Conservation (phyloP, 2,113 vertebrate genomes). For the Myiagra hebetior region DNA sequence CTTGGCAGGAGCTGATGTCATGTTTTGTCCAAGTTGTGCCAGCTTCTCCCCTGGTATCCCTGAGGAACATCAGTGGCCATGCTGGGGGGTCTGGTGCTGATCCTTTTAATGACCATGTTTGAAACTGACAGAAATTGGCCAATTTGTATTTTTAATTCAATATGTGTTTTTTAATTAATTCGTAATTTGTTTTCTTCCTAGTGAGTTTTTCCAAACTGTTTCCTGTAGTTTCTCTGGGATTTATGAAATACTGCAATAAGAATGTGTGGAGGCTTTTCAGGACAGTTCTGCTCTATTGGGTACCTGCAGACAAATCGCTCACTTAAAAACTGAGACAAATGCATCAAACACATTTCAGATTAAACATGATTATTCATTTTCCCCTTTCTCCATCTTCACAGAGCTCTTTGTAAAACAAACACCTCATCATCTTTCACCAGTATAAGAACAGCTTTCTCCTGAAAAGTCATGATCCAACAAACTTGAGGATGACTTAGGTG, state of each 20-base stretch:
- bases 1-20: neutral
- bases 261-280: neutral
- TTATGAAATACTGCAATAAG: neutral
- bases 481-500: neutral
- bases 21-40: neutral
- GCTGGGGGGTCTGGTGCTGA: neutral
- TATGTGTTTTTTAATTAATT: neutral
- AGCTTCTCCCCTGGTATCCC: neutral
- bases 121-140: neutral
- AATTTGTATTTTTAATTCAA: neutral
- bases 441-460: neutral
- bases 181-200: neutral
- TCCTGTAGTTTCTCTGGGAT: neutral
- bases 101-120: neutral
- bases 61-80: accelerated
- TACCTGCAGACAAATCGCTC: neutral
- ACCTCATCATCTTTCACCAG: neutral
- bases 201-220: neutral
- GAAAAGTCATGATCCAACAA: neutral
- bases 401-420: neutral
- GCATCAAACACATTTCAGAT: neutral
- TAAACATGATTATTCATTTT: neutral
- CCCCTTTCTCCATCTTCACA: neutral
- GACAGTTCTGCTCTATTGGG: neutral
- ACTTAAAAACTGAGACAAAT: neutral